These are phyloP conservation scores for Melanaphis sacchari DNA, from an alignment of 1,140 invertebrate genomes.

Conservation along the genomic window DNA sequence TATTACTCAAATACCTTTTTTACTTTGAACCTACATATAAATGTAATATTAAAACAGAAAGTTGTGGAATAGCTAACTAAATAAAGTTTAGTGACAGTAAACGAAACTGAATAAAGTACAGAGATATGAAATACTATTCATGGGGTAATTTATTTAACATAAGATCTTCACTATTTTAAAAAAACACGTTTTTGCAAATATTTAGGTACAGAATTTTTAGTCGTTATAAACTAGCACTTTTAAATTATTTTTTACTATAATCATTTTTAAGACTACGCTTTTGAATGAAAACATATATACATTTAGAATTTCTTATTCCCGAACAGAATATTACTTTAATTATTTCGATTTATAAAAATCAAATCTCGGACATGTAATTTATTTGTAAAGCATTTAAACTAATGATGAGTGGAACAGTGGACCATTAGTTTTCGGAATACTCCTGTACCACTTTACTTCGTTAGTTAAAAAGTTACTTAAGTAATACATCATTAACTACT, in stretches of 20 bases:
- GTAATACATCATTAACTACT: too few species aligned
- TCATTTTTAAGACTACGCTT: not conserved
- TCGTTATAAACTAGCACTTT: not conserved
- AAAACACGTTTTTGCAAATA: not conserved
- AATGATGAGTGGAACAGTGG: too few species aligned
- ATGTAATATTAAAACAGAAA: not conserved
- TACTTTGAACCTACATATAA: too few species aligned
- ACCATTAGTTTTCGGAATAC: too few species aligned
- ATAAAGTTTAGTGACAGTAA: not conserved
- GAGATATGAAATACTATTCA: not conserved
- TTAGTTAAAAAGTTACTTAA: too few species aligned
- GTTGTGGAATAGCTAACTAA: not conserved
- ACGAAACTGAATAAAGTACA: not conserved
- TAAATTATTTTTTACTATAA: not conserved
- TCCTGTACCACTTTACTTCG: too few species aligned
- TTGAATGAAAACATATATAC: not conserved
- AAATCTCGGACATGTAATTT: too few species aligned
- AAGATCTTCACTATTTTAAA: not conserved
- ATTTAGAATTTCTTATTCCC: not conserved
- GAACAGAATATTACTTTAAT: not conserved
- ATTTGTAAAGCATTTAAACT: too few species aligned
- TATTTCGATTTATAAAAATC: not conserved
- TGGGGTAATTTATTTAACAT: not conserved
- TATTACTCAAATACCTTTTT: not conserved
- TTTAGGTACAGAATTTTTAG: not conserved